Conservation (phyloP, 2,888 invertebrate species). For the Drosophila borborema region DNA sequence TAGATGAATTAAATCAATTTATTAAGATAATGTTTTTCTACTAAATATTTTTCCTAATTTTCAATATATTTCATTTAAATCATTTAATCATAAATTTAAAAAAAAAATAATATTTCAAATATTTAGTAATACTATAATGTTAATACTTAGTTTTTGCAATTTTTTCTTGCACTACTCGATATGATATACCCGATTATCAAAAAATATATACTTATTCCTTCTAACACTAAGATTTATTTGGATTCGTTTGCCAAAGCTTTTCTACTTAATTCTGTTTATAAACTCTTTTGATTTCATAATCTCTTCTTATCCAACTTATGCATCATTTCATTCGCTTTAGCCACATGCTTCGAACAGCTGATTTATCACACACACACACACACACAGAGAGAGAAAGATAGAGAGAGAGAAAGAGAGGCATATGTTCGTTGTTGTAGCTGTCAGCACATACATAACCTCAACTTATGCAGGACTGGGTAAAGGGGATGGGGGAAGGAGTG, state of each 20-base stretch:
- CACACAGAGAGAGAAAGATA: background rate
- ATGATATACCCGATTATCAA: background rate
- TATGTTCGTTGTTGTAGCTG: slow-evolving; percentile 59
- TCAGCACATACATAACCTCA: slow-evolving; percentile 70
- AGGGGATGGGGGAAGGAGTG: background rate
- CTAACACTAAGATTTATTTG: background rate
- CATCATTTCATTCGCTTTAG: slow-evolving; percentile 37
- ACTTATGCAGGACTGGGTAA: slow-evolving; percentile 19
- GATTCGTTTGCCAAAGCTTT: background rate
- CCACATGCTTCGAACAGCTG: slow-evolving; percentile 61
- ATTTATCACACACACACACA: slow-evolving; percentile 42
- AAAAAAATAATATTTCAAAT: background rate
- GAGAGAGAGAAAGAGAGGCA: slow-evolving; percentile 21
- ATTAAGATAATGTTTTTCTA: background rate
- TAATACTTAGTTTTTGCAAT: background rate
- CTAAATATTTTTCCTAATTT: background rate
- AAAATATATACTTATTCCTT: no score
- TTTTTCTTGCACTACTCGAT: background rate
- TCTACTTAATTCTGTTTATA: slow-evolving; percentile 10
- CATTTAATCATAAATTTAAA: no score
- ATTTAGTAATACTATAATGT: background rate
- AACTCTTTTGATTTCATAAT: slow-evolving; percentile 16
- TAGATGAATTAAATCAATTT: background rate
- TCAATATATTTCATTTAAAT: background rate
- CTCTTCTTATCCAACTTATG: slow-evolving; percentile 35